Evolutionary conservation across 1,140 invertebrate species (phyloP).

Genomic region (Pinna nobilis): DNA sequence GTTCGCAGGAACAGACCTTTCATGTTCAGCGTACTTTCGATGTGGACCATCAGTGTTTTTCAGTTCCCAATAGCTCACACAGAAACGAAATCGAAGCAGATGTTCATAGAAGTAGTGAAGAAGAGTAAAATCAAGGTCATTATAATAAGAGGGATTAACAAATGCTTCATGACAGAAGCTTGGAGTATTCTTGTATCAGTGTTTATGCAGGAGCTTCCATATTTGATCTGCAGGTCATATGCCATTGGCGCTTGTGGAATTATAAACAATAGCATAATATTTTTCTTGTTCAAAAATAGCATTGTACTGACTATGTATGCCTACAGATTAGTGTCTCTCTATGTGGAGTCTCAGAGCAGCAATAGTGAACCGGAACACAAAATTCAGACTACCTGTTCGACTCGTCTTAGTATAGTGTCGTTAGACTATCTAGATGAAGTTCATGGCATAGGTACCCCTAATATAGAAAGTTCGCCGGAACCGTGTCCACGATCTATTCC

Average conservation of each 20-base stretch:
- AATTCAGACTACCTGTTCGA: no score
- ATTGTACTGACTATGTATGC: slow-evolving; percentile 7
- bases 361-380: no score
- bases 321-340: slow-evolving; percentile 6
- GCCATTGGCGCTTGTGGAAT: slow-evolving; percentile 4
- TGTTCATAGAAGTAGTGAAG: not conserved
- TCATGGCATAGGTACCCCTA: no score
- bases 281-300: slow-evolving; percentile 10
- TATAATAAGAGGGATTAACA: not conserved
- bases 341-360: slow-evolving; percentile 2
- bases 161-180: slow-evolving; percentile 7
- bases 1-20: slow-evolving; percentile 27
- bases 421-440: no score
- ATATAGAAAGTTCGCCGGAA: no score
- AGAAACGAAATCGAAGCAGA: slow-evolving; percentile 7
- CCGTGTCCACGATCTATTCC: no score
- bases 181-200: slow-evolving; percentile 10
- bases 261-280: slow-evolving; percentile 1
- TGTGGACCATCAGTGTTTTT: slow-evolving; percentile 24
- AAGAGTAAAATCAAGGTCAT: not conserved
- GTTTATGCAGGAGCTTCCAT: slow-evolving; percentile 14
- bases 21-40: slow-evolving; percentile 7
- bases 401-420: no score
- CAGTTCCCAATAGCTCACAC: slow-evolving; percentile 20
- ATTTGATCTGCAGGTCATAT: slow-evolving; percentile 8